phyloP scores from a whole-genome alignment of 2,113 vertebrate species.

The Haliaeetus leucogaster region DNA sequence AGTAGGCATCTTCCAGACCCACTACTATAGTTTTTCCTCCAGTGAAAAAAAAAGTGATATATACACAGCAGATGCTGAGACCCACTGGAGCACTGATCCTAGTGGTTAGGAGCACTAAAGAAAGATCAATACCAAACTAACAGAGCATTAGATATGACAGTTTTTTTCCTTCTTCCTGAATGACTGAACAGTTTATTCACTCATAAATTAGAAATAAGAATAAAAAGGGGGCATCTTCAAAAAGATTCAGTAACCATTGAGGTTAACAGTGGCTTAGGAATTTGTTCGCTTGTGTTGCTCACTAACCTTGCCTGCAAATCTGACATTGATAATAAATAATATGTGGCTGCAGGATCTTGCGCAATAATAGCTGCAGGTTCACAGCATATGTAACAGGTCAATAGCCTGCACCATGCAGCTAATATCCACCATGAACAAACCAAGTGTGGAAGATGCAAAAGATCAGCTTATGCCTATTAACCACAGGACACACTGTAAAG shows the following conservation, averaged over 20 bases:
- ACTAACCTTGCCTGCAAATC: background rate
- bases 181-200: background rate
- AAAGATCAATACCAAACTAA: background rate
- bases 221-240: background rate
- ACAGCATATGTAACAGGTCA: background rate
- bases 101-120: background rate
- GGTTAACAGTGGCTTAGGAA: background rate
- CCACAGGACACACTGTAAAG: rapidly evolving
- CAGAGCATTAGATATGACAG: background rate
- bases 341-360: background rate
- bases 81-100: background rate
- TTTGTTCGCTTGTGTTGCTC: background rate
- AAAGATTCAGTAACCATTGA: background rate
- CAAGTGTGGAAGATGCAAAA: background rate
- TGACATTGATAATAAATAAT: background rate
- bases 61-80: background rate
- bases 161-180: background rate
- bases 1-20: background rate
- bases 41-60: background rate
- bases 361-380: background rate
- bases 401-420: background rate
- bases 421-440: background rate
- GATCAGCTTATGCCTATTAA: background rate
- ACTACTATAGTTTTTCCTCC: background rate
- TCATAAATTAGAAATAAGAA: background rate